Conservation (phyloP, 1,140 invertebrate genomes). For the Polypedilum vanderplanki region DNA sequence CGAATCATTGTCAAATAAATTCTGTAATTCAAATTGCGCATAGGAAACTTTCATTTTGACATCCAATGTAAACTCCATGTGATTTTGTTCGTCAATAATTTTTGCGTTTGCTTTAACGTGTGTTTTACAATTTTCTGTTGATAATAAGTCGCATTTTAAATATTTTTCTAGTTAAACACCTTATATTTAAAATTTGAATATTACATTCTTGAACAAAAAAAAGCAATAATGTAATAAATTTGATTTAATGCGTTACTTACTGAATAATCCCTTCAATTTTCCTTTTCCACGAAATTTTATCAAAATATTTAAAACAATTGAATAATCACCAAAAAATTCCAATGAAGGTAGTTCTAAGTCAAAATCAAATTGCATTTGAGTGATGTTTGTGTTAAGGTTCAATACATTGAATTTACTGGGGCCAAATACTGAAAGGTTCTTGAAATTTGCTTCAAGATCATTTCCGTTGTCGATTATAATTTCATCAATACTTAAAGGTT, state of each 20-base stretch:
- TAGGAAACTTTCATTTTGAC: conserved; percentile 48
- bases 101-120: conserved; percentile 50
- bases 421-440: conserved; percentile 37
- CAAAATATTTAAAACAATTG: conserved; percentile 46
- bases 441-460: conserved; percentile 40
- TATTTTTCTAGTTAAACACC: too few relatives aligned
- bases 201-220: too few relatives aligned
- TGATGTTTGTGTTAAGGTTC: conserved; percentile 40
- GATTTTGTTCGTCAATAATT: conserved; percentile 48
- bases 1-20: conserved; percentile 52
- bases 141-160: too few relatives aligned
- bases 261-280: conserved; percentile 50
- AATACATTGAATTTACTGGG: conserved; percentile 42
- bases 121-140: conserved; percentile 47
- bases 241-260: not conserved
- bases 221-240: too few relatives aligned
- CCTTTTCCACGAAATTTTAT: conserved; percentile 54
- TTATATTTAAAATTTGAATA: too few relatives aligned
- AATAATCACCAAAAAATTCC: conserved; percentile 47
- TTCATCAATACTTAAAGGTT: conserved; percentile 39
- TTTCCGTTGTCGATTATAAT: conserved; percentile 37
- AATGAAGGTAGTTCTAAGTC: conserved; percentile 44
- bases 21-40: conserved; percentile 51
- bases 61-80: conserved; percentile 52
- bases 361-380: conserved; percentile 42